Conservation (phyloP, 2,797 vertebrate genomes). For the Mergus octosetaceus region DNA sequence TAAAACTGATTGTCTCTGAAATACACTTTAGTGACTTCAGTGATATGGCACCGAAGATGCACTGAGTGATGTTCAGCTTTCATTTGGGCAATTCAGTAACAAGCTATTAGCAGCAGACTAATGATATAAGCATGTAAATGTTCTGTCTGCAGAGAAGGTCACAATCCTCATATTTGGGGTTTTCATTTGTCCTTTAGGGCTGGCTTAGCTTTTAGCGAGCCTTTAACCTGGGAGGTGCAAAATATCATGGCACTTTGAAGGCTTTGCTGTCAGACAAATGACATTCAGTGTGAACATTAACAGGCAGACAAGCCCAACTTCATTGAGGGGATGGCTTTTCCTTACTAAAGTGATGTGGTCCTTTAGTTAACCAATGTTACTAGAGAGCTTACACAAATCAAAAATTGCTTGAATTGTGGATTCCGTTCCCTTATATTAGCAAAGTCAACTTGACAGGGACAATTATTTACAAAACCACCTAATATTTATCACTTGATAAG, state of each 20-base stretch:
- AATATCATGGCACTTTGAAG: background rate
- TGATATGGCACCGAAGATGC: background rate
- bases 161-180: fast-evolving
- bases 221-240: background rate
- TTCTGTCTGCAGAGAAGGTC: background rate
- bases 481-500: background rate
- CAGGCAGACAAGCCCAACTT: background rate
- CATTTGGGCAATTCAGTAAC: background rate
- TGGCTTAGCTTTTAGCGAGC: background rate
- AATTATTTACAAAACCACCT: background rate
- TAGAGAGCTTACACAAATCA: background rate
- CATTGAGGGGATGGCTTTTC: background rate
- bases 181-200: background rate
- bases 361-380: background rate
- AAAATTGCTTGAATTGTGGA: background rate
- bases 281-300: background rate
- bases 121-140: fast-evolving
- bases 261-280: background rate
- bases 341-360: background rate
- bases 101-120: background rate
- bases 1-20: background rate
- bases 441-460: background rate
- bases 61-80: background rate
- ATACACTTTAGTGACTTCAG: background rate
- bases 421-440: background rate